phyloP scores from a whole-genome alignment of 2,888 invertebrate genomes.

The Colostygia pectinataria region DNA sequence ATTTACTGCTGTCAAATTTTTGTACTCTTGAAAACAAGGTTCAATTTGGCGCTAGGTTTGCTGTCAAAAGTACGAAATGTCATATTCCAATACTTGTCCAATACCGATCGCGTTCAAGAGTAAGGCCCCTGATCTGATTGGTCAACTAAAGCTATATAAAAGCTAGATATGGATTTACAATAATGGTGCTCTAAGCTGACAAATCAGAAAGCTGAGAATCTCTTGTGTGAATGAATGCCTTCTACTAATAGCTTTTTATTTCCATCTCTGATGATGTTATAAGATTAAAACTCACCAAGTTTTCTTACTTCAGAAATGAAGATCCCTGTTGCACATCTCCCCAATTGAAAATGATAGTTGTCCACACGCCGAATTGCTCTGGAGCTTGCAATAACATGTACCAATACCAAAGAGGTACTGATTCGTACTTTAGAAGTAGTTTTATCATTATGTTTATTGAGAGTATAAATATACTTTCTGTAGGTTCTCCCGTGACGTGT shows the following conservation, averaged over 20 bases:
- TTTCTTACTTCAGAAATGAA: conserved; percentile 67
- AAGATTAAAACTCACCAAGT: conserved; percentile 56
- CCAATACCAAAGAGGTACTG: conserved; percentile 23
- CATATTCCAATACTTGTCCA: too few relatives aligned
- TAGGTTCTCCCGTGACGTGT: conserved; percentile 58
- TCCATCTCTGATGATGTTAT: too few relatives aligned
- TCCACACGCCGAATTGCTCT: conserved; percentile 59
- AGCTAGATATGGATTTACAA: too few relatives aligned
- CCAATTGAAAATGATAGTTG: conserved; percentile 67
- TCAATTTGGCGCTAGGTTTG: too few relatives aligned
- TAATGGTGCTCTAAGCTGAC: too few relatives aligned
- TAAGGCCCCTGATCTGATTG: too few relatives aligned
- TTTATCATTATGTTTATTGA: background rate
- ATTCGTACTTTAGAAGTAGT: conserved; percentile 1
- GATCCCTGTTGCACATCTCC: conserved; percentile 42
- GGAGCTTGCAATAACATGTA: conserved; percentile 54
- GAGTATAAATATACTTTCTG: conserved; percentile 30
- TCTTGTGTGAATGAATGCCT: background rate
- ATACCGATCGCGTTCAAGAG: too few relatives aligned
- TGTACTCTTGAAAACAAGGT: too few relatives aligned
- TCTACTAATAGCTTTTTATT: too few relatives aligned
- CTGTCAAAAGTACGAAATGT: too few relatives aligned
- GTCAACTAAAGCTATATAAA: too few relatives aligned
- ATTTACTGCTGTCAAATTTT: too few relatives aligned
- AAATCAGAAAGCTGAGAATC: conserved; percentile 1